These are phyloP conservation scores for Neopelma chrysocephalum DNA, from an alignment of 2,797 vertebrate genomes.

Conservation along the genomic window DNA sequence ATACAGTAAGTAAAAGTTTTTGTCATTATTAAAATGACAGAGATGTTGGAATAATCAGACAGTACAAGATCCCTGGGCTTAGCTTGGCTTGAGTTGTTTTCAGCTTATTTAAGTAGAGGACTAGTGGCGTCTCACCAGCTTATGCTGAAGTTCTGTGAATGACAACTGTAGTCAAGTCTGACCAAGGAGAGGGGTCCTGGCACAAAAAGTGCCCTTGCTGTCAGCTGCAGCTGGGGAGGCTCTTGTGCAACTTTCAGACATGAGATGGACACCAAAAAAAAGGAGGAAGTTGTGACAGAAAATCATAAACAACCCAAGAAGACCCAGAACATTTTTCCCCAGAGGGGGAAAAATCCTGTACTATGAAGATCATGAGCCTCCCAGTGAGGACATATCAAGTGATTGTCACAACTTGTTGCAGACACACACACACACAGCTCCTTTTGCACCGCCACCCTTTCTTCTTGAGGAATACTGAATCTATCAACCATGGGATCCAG, in stretches of 20 bases:
- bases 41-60: not conserved
- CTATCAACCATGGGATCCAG: not conserved
- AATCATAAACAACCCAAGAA: not conserved
- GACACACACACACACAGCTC: not conserved
- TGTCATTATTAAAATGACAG: not conserved
- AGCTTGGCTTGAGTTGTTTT: not conserved
- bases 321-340: not conserved
- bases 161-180: not conserved
- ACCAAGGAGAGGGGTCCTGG: fast-evolving
- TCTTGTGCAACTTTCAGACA: not conserved
- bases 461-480: not conserved
- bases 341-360: not conserved
- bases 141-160: not conserved
- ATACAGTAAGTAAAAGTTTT: not conserved
- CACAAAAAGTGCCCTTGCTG: not conserved
- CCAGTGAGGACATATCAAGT: not conserved
- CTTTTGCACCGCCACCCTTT: not conserved
- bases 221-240: not conserved
- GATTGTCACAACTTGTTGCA: not conserved
- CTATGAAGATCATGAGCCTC: not conserved
- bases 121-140: not conserved
- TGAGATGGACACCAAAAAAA: not conserved
- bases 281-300: not conserved
- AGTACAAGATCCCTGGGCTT: not conserved
- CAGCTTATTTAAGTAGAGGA: not conserved